Evolutionary conservation across 2,113 vertebrate species (phyloP).

Genomic region (Pyxicephalus adspersus): DNA sequence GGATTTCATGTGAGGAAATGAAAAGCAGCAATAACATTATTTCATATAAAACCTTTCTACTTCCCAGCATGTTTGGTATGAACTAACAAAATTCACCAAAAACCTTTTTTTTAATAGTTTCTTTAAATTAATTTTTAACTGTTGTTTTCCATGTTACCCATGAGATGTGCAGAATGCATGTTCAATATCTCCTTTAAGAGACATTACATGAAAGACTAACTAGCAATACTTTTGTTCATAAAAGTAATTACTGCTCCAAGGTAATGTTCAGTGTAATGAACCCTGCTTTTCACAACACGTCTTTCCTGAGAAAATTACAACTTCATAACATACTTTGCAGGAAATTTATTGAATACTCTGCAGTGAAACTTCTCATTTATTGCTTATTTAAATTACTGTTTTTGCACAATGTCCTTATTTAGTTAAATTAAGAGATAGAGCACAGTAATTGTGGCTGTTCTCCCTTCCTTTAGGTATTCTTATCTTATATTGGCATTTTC

Average conservation of each 20-base stretch:
- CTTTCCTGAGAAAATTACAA: slow-evolving; percentile 30
- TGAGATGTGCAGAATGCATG: slow-evolving; percentile 8
- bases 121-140: slow-evolving; percentile 13
- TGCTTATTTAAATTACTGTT: neutral
- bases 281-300: slow-evolving; percentile 58
- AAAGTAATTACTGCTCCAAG: slow-evolving; percentile 67
- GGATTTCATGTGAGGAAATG: neutral
- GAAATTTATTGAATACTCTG: slow-evolving; percentile 12
- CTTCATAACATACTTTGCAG: slow-evolving; percentile 11
- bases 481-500: neutral
- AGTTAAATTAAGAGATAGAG: neutral
- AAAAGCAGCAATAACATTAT: neutral
- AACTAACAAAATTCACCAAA: neutral
- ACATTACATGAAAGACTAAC: slow-evolving; percentile 31
- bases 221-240: slow-evolving; percentile 50
- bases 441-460: too few relatives aligned
- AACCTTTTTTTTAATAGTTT: neutral
- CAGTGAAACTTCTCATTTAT: slow-evolving; percentile 34
- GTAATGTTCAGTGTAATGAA: slow-evolving; percentile 70
- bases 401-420: slow-evolving; percentile 21
- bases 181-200: slow-evolving; percentile 46
- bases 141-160: slow-evolving; percentile 16
- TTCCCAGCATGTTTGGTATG: neutral
- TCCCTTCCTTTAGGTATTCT: neutral
- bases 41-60: neutral